A percentile compares a stretch with the other conserved stretches of the same genome.
Evolutionary conservation across 2,113 vertebrate species (phyloP).

Genomic region (Laticauda colubrina): DNA sequence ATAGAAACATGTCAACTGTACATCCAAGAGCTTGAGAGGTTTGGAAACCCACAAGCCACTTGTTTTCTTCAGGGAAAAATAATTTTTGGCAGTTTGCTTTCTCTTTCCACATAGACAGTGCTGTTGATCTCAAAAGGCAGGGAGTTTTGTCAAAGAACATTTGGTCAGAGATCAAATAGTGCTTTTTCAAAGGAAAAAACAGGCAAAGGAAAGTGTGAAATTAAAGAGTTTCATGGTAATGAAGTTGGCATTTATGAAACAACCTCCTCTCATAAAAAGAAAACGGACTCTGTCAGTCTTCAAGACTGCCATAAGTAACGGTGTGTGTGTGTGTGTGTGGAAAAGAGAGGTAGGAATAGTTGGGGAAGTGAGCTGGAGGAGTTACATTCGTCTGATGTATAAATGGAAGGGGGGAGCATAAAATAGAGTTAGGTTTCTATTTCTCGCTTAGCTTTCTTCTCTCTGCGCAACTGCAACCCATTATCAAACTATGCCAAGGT

Average conservation of each 20-base stretch:
- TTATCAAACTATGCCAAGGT: no score
- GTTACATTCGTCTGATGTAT: no score
- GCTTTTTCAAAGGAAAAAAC: not conserved
- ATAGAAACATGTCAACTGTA: not conserved
- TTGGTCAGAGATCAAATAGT: slow-evolving; percentile 3
- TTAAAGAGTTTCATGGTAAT: not conserved
- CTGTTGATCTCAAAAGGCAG: not conserved
- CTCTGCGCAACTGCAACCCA: no score
- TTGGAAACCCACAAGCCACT: not conserved
- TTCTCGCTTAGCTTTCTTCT: no score
- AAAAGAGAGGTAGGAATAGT: no score
- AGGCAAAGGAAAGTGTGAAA: slow-evolving; percentile 5
- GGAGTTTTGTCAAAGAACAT: not conserved
- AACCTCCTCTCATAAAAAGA: not conserved
- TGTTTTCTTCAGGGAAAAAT: not conserved
- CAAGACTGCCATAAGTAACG: no score
- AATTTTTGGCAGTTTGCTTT: not conserved
- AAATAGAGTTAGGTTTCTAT: no score
- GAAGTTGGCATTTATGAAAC: slow-evolving; percentile 20
- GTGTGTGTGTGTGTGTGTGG: no score
- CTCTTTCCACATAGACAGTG: slow-evolving; percentile 12
- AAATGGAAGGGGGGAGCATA: no score
- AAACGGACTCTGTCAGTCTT: slow-evolving; percentile 12
- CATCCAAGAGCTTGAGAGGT: not conserved
- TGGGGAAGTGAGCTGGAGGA: no score